Evolutionary conservation across 2,113 vertebrate species (phyloP), one percentile per base, ranked within the genome.

Genomic region (Aleadryas rufinucha): DNA sequence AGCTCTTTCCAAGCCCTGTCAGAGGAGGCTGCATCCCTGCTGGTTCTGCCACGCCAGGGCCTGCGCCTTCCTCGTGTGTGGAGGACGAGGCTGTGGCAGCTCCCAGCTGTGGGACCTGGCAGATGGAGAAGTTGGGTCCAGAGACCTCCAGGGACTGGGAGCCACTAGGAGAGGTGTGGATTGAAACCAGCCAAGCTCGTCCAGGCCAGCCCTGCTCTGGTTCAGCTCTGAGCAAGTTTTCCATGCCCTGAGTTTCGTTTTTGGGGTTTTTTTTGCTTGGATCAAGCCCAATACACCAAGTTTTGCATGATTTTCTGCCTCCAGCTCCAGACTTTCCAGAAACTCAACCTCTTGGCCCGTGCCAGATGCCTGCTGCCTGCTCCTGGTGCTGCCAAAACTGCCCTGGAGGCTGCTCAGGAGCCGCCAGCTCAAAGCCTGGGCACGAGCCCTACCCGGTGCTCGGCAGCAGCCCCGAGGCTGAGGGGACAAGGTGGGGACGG

Each of bases 271-370:
- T 18, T 63, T 70, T 16, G 0, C 45, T 87, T 89, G 81, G 89
- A 91, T 76, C 22, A 15, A 54, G 9, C 71, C 42, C 66, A 44
- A 52, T 14, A 21, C 8, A 17, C 49, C 26, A 19, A 76, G 74
- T 49, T 92, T 68, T 87, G 72, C 63, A 41, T 33, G 11, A 50
- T 70, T 84, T 86, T 42, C 63, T 89, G 74, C 87, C 89, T 45
- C 27, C 3, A 10, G 50, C 66, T 33, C 78, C 37, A 53, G 68
- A 49, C 35, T 66, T 71, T 66, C 6, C 63, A 74, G 68, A 75
- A 92, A 45, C 65, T 79, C 89, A 70, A 56, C 57, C 57, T 63
- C 74, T 33, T 0, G 2, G 54, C 74, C 90, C 13, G 12, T 91
- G 92, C 84, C 90, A 84, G 80, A 37, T 1, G 31, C 44, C 89